These are phyloP conservation scores for Neostethus bicornis DNA, from an alignment of 2,797 vertebrate species.

Conservation along the genomic window DNA sequence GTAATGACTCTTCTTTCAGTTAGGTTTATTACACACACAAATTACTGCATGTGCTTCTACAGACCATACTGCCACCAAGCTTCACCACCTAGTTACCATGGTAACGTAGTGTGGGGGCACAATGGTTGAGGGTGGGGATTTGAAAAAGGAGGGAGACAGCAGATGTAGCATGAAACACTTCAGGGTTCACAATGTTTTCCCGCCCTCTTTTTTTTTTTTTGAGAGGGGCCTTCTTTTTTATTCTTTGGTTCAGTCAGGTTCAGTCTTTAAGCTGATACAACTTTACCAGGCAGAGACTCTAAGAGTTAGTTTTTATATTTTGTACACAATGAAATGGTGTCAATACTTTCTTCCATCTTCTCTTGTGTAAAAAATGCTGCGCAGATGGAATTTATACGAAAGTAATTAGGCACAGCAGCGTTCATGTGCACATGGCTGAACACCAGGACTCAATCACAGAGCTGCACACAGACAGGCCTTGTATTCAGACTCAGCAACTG, in stretches of 20 bases:
- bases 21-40: constrained; percentile 24
- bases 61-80: constrained; percentile 58
- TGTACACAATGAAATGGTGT: background rate
- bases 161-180: constrained; percentile 43
- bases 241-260: background rate
- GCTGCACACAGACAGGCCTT: constrained; percentile 50
- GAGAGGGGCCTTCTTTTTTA: constrained; percentile 26
- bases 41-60: constrained; percentile 36
- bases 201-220: constrained; percentile 7
- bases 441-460: constrained; percentile 27
- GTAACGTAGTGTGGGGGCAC: constrained; percentile 55
- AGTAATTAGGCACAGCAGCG: background rate
- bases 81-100: constrained; percentile 65
- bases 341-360: background rate
- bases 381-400: constrained; percentile 3
- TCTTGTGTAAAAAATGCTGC: background rate
- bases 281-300: background rate
- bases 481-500: constrained; percentile 54
- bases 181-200: constrained; percentile 24
- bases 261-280: background rate
- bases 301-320: background rate
- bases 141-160: constrained; percentile 14
- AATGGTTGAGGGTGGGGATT: constrained; percentile 53
- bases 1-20: constrained; percentile 43
- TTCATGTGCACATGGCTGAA: constrained; percentile 31